A percentile compares a stretch with the other conserved stretches of the same genome.
phyloP scores from a whole-genome alignment of 2,797 vertebrate genomes.

The Malacoraja senta region DNA sequence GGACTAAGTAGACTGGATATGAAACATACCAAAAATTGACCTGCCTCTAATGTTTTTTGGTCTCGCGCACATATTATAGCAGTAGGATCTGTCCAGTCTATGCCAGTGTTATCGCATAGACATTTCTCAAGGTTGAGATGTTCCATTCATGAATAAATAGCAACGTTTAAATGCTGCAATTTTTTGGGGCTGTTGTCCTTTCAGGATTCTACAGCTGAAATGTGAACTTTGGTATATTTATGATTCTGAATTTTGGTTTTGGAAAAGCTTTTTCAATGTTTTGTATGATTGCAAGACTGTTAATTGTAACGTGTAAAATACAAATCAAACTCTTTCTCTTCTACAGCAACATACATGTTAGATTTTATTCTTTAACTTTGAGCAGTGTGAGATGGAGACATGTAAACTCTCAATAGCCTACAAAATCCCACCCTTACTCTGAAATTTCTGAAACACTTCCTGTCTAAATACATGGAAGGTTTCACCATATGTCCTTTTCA shows the following conservation, averaged over 20 bases:
- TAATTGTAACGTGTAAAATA: not conserved
- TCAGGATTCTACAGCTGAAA: not conserved
- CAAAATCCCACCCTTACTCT: not conserved
- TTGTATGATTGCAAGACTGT: not conserved
- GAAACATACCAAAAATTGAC: conserved; percentile 5
- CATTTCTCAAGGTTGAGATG: not conserved
- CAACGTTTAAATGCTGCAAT: not conserved
- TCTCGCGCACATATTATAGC: not conserved
- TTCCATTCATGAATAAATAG: not conserved
- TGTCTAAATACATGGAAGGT: not conserved
- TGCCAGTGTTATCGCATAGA: not conserved
- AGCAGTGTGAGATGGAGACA: not conserved
- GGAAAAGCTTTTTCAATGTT: not conserved
- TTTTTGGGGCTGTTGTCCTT: conserved; percentile 5
- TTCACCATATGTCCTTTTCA: not conserved
- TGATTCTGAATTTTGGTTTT: conserved; percentile 28
- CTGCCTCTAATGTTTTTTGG: not conserved
- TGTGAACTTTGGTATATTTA: conserved; percentile 28
- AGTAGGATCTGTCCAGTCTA: not conserved
- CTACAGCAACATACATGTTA: not conserved
- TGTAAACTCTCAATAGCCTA: not conserved
- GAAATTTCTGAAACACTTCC: not conserved
- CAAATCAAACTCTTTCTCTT: not conserved
- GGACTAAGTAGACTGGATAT: not conserved
- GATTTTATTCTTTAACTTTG: not conserved